Base-by-base conservation (phyloP, 2,113 vertebrate genomes). In the Helogale parvula region DNA sequence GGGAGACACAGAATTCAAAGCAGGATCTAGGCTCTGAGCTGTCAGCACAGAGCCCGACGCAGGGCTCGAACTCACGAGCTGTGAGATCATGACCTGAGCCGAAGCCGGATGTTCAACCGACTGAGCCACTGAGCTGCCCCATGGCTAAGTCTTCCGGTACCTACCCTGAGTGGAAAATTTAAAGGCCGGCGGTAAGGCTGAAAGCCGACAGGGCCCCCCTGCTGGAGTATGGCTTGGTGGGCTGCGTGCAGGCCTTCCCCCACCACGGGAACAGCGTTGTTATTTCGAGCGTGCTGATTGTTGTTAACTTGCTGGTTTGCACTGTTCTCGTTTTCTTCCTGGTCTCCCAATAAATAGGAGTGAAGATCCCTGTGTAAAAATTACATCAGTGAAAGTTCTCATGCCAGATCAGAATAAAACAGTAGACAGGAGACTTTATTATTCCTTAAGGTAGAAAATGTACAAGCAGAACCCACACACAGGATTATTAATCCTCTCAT, bases 191-290 rank as follows among this genome's bases (percentile, higher is more conserved):
- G 99, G 98, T 99, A 99, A 91, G 99, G 99, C 98, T 99, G 99
- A 98, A 99, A 99, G 97, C 99, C 99, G 35, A 99, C 99, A 60
- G 99, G 99, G 9, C 99, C 99, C 60, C 99, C 99, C 97, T 99
- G 99, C 85, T 99, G 99, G 83, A 99, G 99, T 97, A 99, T 99
- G 99, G 99, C 99, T 98, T 99, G 99, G 97, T 99, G 99, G 69
- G 99, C 99, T 11, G 99, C 99, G 52, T 99, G 99, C 85, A 99
- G 98, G 69, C 99, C 99, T 98, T 99, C 99, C 0, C 99, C 99
- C 81, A 99, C 99, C 63, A 99, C 99, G 21, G 99, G 99, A 60
- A 99, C 98, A 12, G 99, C 99, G 38, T 99, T 99, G 96, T 99
- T 99, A 97, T 99, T 99, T 96, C 99, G 99, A 97, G 99, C 99